Base-by-base conservation (phyloP, 2,797 vertebrate species). In the Periophthalmus magnuspinnatus region DNA sequence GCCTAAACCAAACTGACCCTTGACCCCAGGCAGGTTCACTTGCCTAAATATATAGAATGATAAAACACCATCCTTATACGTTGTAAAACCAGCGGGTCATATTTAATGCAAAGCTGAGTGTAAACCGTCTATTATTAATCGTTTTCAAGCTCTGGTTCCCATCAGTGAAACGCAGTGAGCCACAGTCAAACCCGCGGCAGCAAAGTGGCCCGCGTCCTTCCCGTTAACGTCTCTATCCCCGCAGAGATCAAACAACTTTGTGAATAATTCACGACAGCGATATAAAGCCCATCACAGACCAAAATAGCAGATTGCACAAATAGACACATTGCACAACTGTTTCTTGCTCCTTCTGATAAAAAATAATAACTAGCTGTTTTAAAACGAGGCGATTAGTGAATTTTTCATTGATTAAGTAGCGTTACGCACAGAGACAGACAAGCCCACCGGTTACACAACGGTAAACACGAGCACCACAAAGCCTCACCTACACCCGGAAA, bases 331-430 rank as follows among this genome's bases (percentile, higher is more conserved):
- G 72, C n/a, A 61, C 33, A 0, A 48, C 2, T 52, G 5, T n/a
- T 28, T 57, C 2, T 2, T 6, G 8, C 16, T 50, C 10, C 50
- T 36, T 16, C 3, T 34, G 50, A 50, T 1, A 47, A 4, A 34
- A 41, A 7, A 17, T 19, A 1, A 6, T 0, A 56, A 13, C 13
- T 28, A 17, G 1, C 28, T 54, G 62, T 71, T 64, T 22, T 0
- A 22, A 32, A 38, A 19, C 34, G 33, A 19, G 61, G 38, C 21
- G 2, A 52, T 69, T 67, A 6, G 52, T 66, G 45, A 63, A 9
- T 52, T 50, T 70, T 88, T 78, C 87, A 90, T 91, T 90, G 87
- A 90, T 83, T 71, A 45, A 64, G 71, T 76, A 36, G 72, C 68
- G 38, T 74, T 80, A 86, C 82, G 78, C 86, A 68, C 81, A 38